Evolutionary conservation across 2,888 invertebrate species (phyloP).

Genomic region (Xestoiulus laeticollis): DNA sequence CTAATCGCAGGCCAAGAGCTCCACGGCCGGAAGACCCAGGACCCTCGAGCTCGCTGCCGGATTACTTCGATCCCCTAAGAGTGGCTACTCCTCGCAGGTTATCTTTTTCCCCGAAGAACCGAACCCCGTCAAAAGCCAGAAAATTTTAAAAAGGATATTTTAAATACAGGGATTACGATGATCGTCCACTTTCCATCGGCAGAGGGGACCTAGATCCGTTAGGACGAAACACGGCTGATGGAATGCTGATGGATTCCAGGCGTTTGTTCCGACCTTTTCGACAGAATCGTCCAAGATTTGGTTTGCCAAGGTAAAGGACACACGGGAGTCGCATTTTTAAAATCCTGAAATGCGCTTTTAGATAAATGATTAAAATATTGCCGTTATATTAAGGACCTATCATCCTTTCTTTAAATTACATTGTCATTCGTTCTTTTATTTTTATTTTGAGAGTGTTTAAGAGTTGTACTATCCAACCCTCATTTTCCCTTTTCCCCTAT

Average conservation of each 20-base stretch:
- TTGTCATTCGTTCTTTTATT: no score
- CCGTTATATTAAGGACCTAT: no score
- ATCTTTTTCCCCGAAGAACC: no score
- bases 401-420: no score
- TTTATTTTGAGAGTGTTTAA: no score
- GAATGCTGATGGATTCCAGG: conserved; percentile 79
- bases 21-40: neutral
- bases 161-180: neutral
- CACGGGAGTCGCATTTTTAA: neutral
- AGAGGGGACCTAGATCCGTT: conserved; percentile 83
- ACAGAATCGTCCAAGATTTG: conserved; percentile 57
- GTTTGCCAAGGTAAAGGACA: conserved; percentile 21
- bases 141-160: neutral
- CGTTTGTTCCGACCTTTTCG: neutral
- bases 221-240: conserved; percentile 71
- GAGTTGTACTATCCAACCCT: no score
- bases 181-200: conserved; percentile 67
- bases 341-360: no score
- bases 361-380: no score
- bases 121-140: neutral
- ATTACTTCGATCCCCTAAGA: no score
- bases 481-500: no score
- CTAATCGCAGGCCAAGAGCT: neutral
- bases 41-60: neutral
- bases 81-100: neutral